Evolutionary conservation across 2,797 vertebrate species (phyloP), one percentile per base, ranked within the genome.

Genomic region (Garrulus glandarius): DNA sequence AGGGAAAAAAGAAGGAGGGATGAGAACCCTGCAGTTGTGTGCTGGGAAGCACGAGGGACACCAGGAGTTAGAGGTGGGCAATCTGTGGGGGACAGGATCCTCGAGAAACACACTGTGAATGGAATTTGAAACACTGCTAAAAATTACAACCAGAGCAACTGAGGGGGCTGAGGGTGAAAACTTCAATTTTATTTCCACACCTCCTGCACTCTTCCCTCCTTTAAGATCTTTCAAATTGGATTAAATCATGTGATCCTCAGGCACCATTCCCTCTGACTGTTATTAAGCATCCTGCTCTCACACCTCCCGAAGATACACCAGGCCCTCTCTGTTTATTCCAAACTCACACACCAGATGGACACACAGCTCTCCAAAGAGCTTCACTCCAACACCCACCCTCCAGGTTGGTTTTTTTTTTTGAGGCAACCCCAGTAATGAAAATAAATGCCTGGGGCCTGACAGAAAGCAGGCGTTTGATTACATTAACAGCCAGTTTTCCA

Each of bases 381-480:
- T 18, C 56, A 34, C 61, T 76, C 77, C 81, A 86, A 57, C 64
- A 37, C n/a, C 27, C n/a, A 1, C 26, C 43, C 60, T 85, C 68
- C 49, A 9, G 36, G 20, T 9, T 67, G 26, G 2, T 18, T 18
- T 14, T 11, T 34, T 78, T 65, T 76, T 89, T 46, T 74, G 71
- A 92, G 64, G 87, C 91, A 92, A 91, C 77, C 85, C 34, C 57
- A 69, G 64, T 44, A 89, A 91, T 78, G 77, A 84, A 84, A 95
- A 95, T 83, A 94, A 96, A 88, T 89, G 89, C 89, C 52, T 72
- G 5, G 7, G 91, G 79, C 36, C 68, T 88, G 90, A 89, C 92
- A 94, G 92, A 91, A 95, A 95, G 87, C 96, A 96, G 89, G 85
- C 17, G 5, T 89, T 92, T 88, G 92, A 93, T 88, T 84, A 46